phyloP scores from a whole-genome alignment of 2,797 vertebrate genomes.

The Acomys russatus region DNA sequence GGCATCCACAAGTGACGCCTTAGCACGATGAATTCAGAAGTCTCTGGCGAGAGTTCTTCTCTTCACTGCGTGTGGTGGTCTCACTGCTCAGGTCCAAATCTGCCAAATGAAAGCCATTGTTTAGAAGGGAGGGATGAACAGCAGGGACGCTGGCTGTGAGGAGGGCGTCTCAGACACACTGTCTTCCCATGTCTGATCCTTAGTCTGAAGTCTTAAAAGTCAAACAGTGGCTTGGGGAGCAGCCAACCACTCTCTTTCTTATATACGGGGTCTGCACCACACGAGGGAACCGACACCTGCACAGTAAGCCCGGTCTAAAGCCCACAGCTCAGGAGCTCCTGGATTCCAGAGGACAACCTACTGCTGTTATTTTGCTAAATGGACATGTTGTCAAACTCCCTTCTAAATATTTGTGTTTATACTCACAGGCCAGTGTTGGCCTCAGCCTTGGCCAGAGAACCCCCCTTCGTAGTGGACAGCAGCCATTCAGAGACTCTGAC shows the following conservation, averaged over 20 bases:
- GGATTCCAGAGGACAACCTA: neutral
- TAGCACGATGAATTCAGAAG: conserved; percentile 89
- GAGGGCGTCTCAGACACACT: neutral
- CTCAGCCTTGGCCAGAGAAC: neutral
- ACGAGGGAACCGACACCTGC: neutral
- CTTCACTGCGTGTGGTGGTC: conserved; percentile 65
- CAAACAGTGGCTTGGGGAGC: neutral
- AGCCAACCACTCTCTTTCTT: neutral
- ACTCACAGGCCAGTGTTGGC: neutral
- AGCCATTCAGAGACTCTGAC: neutral
- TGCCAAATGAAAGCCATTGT: conserved; percentile 86
- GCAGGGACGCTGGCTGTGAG: neutral
- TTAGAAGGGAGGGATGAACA: neutral
- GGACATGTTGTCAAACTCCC: neutral
- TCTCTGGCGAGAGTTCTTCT: conserved; percentile 89
- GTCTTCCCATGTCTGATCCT: neutral
- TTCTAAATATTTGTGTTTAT: neutral
- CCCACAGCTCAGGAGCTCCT: neutral
- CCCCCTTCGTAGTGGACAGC: neutral
- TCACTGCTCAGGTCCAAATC: conserved; percentile 78
- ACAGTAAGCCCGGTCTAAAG: neutral
- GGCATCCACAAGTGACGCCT: conserved; percentile 26
- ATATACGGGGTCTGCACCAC: neutral
- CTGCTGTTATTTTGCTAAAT: neutral
- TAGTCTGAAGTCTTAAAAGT: neutral